Evolutionary conservation across 1,140 invertebrate species (phyloP), one percentile per base, ranked within the genome.

Genomic region (Drosophila nikananu): DNA sequence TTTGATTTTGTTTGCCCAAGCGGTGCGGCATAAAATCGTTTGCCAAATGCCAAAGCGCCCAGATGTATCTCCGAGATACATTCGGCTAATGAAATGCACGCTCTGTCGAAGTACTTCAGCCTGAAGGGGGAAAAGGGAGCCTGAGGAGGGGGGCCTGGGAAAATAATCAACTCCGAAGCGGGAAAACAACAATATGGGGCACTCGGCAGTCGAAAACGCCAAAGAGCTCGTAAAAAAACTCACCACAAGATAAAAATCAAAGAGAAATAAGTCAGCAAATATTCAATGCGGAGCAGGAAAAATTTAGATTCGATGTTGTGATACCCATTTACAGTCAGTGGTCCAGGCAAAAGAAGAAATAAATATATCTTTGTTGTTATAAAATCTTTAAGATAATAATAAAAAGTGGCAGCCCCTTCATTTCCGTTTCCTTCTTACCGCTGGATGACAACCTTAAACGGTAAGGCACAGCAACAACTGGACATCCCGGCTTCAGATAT

Each of bases 51-150:
- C 70, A 72, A 41, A 73, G 55, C 54, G n/a, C 68, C 30, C 67
- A 73, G 71, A 73, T 72, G 70, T 86, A 86, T 75, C 78, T 81
- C 64, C 30, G 48, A 76, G 68, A 86, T 86, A 86, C 83, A 86
- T 67, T 77, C 58, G 75, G 83, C 83, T 86, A 86, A 86, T 86
- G 82, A 86, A 86, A 86, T 86, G 83, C 82, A 81, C 63, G 79
- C 57, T 78, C 58, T 35, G 39, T 23, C 44, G n/a, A 76, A 59
- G 44, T 37, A 61, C 32, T 52, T 19, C n/a, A 23, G 32, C 23
- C 25, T 12, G n/a, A 8, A 25, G 32, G 39, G 25, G 46, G 37
- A 8, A 8, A 15, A 17, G 1, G 37, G 10, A n/a, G 23, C n/a
- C 23, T 17, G 9, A 23, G 32, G 12, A 27, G 23, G 39, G 46